Percentiles rank a stretch among this genome's conserved stretches.
Evolutionary conservation across 2,888 invertebrate genomes (phyloP).

Genomic region (Idaea biselata): DNA sequence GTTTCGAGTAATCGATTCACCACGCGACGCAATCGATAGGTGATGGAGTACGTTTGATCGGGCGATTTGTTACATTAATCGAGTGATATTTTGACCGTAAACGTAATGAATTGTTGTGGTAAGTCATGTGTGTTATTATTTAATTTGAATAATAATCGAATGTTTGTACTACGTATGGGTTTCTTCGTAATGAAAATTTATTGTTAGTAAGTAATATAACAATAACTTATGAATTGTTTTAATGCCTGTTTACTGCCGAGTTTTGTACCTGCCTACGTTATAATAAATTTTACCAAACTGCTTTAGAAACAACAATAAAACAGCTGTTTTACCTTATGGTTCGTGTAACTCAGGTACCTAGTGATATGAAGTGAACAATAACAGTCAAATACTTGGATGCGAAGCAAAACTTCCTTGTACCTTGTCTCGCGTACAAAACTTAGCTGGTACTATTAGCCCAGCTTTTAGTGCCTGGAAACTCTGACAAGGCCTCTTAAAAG

Average conservation of each 20-base stretch:
- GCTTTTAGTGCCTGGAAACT: neutral
- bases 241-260: neutral
- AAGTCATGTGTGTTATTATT: neutral
- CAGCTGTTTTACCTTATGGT: neutral
- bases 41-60: conserved; percentile 22
- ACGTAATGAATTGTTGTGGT: conserved; percentile 1
- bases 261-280: neutral
- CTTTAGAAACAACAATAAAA: neutral
- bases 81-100: conserved; percentile 1
- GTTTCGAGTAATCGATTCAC: conserved; percentile 43
- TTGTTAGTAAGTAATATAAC: neutral
- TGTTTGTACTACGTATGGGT: neutral
- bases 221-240: neutral
- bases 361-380: neutral
- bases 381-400: neutral
- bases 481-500: neutral
- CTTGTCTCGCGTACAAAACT: neutral
- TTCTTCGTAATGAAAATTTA: neutral
- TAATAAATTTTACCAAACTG: neutral
- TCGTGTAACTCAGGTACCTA: neutral
- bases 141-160: neutral
- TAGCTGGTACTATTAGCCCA: neutral
- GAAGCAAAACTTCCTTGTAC: neutral
- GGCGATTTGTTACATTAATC: conserved; percentile 2
- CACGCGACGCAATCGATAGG: conserved; percentile 15